phyloP scores from a whole-genome alignment of 1,140 invertebrate species.

The Pemphigus obesinymphae region DNA sequence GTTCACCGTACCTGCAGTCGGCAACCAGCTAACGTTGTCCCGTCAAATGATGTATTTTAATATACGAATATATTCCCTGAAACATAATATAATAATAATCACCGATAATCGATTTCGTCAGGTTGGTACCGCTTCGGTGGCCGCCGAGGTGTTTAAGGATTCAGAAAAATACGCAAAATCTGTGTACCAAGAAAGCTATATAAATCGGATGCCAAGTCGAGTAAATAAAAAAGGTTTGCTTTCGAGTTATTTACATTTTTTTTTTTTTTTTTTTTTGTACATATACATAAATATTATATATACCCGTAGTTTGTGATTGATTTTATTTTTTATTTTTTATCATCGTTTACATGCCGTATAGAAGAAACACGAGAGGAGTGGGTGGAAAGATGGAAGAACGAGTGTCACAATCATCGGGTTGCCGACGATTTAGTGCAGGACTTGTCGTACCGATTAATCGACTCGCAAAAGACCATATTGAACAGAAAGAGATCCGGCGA shows the following conservation, averaged over 20 bases:
- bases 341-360: neutral
- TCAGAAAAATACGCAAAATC: neutral
- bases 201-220: neutral
- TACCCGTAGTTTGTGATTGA: neutral
- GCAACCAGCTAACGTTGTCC: too few species aligned
- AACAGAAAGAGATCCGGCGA: neutral
- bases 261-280: neutral
- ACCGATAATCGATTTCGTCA: too few species aligned
- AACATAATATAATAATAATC: too few species aligned
- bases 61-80: too few species aligned
- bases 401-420: neutral
- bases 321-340: neutral
- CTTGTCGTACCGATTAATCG: neutral
- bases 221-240: neutral
- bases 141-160: too few species aligned
- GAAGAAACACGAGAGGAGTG: constrained; percentile 15
- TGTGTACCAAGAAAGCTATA: neutral
- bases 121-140: too few species aligned
- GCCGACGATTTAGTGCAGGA: constrained; percentile 12
- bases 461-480: neutral
- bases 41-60: too few species aligned
- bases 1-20: too few species aligned
- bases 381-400: constrained; percentile 13
- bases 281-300: neutral
- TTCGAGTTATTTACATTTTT: neutral